A percentile compares a stretch with the other conserved stretches of the same genome.
Conservation (phyloP, 1,140 invertebrate species). For the Drosophila burlai region DNA sequence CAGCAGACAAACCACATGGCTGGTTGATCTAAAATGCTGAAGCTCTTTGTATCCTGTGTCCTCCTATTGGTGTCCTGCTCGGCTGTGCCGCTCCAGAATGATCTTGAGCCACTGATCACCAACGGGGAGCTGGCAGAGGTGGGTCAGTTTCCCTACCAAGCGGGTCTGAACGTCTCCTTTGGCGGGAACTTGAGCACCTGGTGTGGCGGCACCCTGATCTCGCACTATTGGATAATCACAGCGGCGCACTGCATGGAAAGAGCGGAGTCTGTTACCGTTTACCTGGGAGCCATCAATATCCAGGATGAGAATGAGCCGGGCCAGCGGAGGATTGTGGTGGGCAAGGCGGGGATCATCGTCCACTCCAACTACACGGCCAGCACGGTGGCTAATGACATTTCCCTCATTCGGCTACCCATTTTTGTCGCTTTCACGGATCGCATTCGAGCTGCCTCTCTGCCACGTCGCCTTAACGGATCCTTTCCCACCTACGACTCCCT, state of each 20-base stretch:
- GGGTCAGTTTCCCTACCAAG: constrained; percentile 68
- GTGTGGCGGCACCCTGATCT: constrained; percentile 62
- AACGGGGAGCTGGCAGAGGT: constrained; percentile 53
- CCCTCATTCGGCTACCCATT: constrained; percentile 41
- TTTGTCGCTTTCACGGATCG: constrained; percentile 21
- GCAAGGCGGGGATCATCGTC: constrained; percentile 24
- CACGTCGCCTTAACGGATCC: constrained; percentile 20
- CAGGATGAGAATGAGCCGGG: constrained; percentile 22
- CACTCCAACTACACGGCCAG: constrained; percentile 48
- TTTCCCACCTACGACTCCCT: constrained; percentile 41
- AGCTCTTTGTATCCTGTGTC: background rate
- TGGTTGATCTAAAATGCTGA: constrained; percentile 7
- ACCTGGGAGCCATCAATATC: constrained; percentile 47
- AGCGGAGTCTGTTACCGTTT: constrained; percentile 29
- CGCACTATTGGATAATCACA: constrained; percentile 53
- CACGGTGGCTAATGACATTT: constrained; percentile 60
- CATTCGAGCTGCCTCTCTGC: constrained; percentile 38
- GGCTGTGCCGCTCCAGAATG: background rate
- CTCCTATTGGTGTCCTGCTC: constrained; percentile 1
- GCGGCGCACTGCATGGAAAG: constrained; percentile 61
- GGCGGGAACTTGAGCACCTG: constrained; percentile 39
- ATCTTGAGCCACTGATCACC: constrained; percentile 48
- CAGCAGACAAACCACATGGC: background rate
- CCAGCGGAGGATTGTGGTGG: constrained; percentile 13
- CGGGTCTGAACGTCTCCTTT: constrained; percentile 63